Percentiles rank a stretch among this genome's conserved stretches.
These are phyloP conservation scores for Brevipalpus yothersi DNA, from an alignment of 1,140 invertebrate genomes.

Conservation along the genomic window DNA sequence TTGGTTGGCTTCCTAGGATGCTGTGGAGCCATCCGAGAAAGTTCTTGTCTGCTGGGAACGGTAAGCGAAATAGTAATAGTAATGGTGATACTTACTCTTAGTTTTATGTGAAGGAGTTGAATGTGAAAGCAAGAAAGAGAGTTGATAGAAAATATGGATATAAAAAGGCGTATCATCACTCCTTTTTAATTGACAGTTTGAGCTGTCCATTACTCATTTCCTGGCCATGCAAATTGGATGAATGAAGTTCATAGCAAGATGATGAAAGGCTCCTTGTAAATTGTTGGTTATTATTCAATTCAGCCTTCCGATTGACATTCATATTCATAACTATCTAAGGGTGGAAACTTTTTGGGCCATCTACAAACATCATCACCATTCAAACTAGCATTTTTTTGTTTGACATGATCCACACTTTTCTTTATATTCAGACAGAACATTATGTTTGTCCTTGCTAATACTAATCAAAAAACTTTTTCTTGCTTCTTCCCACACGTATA, in stretches of 20 bases:
- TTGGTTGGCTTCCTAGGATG: conserved; percentile 64
- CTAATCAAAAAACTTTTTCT: neutral
- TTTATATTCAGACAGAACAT: too few species aligned
- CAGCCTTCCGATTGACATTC: too few species aligned
- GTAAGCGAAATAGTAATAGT: conserved; percentile 24
- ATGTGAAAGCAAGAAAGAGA: neutral
- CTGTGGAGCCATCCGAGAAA: conserved; percentile 62
- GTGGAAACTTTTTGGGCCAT: too few species aligned
- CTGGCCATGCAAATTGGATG: neutral
- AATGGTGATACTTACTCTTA: too few species aligned
- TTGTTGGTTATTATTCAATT: too few species aligned
- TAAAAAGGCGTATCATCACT: neutral
- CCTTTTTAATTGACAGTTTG: neutral
- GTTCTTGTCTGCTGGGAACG: conserved; percentile 54
- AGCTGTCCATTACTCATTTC: neutral
- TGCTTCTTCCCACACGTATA: neutral
- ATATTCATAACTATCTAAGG: too few species aligned
- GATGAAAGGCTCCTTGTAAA: neutral
- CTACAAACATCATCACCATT: too few species aligned
- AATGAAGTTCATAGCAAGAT: neutral
- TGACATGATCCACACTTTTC: too few species aligned
- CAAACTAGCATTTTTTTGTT: too few species aligned
- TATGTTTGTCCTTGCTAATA: too few species aligned
- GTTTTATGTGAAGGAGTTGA: neutral
- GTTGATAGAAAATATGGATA: too few species aligned